phyloP scores from a whole-genome alignment of 1,140 invertebrate species.

The Scaptomyza hsui region DNA sequence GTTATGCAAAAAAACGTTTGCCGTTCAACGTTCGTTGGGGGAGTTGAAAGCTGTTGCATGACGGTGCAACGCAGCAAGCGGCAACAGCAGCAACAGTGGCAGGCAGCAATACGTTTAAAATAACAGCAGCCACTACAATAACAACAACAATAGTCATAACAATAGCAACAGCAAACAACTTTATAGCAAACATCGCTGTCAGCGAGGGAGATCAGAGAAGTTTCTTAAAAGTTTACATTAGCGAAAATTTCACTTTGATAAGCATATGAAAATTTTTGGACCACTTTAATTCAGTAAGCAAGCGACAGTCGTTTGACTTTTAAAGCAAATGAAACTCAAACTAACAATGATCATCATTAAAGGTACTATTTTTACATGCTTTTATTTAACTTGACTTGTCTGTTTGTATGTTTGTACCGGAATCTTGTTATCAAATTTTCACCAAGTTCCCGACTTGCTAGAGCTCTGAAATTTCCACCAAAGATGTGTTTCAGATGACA shows the following conservation, averaged over 20 bases:
- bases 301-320: not conserved
- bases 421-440: no score
- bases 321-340: no score
- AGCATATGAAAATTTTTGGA: not conserved
- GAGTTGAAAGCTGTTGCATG: conserved; percentile 38
- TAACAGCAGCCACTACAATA: conserved; percentile 65
- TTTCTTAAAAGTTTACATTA: conserved; percentile 1
- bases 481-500: no score
- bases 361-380: no score
- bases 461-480: no score
- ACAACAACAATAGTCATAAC: conserved; percentile 24
- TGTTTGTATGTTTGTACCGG: no score
- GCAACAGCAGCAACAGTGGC: conserved; percentile 34
- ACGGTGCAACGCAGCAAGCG: conserved; percentile 15
- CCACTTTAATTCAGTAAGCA: not conserved
- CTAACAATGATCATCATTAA: no score
- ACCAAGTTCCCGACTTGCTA: no score
- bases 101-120: conserved; percentile 78
- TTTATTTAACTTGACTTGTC: no score
- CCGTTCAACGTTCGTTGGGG: conserved; percentile 20
- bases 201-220: conserved; percentile 22
- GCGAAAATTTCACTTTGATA: not conserved
- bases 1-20: conserved; percentile 70
- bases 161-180: conserved; percentile 28
- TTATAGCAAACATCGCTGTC: conserved; percentile 9